phyloP scores from a whole-genome alignment of 2,888 invertebrate genomes.

The Stenchaetothrips biformis region DNA sequence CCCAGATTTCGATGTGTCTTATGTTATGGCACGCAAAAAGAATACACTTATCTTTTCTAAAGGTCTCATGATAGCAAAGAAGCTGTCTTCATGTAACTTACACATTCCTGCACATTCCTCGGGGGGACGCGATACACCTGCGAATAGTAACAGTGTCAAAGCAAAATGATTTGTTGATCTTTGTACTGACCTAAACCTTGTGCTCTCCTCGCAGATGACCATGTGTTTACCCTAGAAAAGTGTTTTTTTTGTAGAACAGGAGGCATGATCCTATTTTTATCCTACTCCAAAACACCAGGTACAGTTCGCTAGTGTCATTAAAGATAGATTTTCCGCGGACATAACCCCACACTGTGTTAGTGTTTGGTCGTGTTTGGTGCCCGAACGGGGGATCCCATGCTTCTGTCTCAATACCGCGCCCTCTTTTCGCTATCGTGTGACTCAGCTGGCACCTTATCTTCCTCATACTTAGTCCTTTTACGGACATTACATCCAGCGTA shows the following conservation, averaged over 20 bases:
- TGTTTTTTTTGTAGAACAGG: background rate
- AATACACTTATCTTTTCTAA: background rate
- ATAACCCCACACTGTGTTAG: background rate
- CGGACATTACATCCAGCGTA: background rate
- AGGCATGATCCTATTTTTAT: background rate
- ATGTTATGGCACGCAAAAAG: background rate
- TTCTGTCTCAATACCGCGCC: background rate
- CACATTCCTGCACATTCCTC: background rate
- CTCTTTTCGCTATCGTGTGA: background rate
- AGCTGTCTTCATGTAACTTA: background rate
- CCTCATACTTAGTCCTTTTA: background rate
- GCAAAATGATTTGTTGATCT: conserved; percentile 21
- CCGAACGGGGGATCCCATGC: background rate
- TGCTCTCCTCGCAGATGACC: background rate
- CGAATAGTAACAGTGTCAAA: background rate
- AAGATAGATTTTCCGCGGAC: background rate
- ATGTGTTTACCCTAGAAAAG: background rate
- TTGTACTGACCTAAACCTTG: background rate
- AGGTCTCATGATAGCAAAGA: background rate
- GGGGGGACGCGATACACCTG: background rate
- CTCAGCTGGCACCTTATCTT: background rate
- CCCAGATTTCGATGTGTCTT: background rate
- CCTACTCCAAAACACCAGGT: background rate
- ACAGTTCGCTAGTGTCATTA: background rate
- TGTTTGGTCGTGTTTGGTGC: background rate